A percentile compares a stretch with the other conserved stretches of the same genome.
Evolutionary conservation across 2,797 vertebrate genomes (phyloP).

Genomic region (Centroberyx gerrardi): DNA sequence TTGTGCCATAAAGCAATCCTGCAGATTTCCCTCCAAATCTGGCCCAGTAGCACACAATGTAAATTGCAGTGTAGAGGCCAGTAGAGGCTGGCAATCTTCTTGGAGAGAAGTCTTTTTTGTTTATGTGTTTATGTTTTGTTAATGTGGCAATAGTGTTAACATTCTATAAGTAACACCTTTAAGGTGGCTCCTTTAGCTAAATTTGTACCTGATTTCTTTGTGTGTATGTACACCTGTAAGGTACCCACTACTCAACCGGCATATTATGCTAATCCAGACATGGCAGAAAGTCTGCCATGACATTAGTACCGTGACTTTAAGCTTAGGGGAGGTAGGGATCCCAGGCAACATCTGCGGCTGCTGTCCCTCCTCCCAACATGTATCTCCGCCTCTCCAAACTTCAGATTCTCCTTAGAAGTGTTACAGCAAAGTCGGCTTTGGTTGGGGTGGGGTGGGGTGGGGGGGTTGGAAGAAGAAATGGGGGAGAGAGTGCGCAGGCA

Average conservation of each 20-base stretch:
- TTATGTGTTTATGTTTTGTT: neutral
- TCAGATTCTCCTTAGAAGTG: conserved; percentile 76
- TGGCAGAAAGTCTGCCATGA: conserved; percentile 62
- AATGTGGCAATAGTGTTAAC: neutral
- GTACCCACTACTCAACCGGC: conserved; percentile 55
- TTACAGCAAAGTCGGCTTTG: conserved; percentile 81
- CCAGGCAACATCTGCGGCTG: conserved; percentile 54
- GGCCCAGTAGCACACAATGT: too few relatives aligned
- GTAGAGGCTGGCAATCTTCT: too few relatives aligned
- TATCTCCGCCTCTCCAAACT: conserved; percentile 79
- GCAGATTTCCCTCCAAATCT: neutral
- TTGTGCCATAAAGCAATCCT: too few relatives aligned
- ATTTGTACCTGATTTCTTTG: conserved; percentile 16
- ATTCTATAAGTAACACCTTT: neutral
- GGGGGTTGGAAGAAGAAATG: conserved; percentile 36
- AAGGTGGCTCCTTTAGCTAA: too few relatives aligned
- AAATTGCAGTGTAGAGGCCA: too few relatives aligned
- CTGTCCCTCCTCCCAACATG: conserved; percentile 59
- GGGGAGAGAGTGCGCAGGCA: conserved; percentile 82
- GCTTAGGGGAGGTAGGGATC: conserved; percentile 56
- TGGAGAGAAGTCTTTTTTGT: neutral
- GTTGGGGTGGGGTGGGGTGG: conserved; percentile 54
- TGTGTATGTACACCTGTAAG: conserved; percentile 53
- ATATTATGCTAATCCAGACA: conserved; percentile 73
- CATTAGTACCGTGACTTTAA: conserved; percentile 67